A percentile compares a stretch with the other conserved stretches of the same genome.
These are phyloP conservation scores for Amazona ochrocephala DNA, from an alignment of 2,797 vertebrate genomes.

Conservation along the genomic window DNA sequence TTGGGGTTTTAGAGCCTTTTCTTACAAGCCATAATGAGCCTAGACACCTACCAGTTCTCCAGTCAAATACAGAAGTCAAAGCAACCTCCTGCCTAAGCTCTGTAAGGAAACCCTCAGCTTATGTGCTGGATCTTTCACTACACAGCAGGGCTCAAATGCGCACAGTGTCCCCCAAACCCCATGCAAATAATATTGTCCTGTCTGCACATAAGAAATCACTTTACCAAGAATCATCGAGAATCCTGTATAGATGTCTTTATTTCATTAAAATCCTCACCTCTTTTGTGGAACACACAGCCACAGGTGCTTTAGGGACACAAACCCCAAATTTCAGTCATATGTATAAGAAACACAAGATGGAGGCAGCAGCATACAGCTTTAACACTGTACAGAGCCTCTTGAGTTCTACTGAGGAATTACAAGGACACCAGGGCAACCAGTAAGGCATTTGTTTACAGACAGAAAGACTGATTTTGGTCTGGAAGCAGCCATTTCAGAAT, in stretches of 20 bases:
- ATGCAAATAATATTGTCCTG: background rate
- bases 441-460: background rate
- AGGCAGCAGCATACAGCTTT: background rate
- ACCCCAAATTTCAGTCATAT: background rate
- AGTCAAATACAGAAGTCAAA: background rate
- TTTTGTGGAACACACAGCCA: background rate
- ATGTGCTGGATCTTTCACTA: background rate
- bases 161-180: background rate
- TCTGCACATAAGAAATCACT: background rate
- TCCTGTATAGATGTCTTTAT: background rate
- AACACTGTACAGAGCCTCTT: background rate
- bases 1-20: background rate
- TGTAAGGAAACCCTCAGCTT: background rate
- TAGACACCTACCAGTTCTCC: background rate
- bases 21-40: background rate
- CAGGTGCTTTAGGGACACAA: background rate
- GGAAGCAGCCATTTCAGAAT: slow-evolving; percentile 3
- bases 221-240: background rate
- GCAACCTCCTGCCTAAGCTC: background rate
- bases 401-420: background rate
- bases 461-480: background rate
- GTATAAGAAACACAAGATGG: background rate
- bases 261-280: background rate
- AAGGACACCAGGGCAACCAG: background rate
- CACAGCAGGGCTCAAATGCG: background rate